Conservation (phyloP, 2,888 invertebrate species). For the Marronus borbonicus region DNA sequence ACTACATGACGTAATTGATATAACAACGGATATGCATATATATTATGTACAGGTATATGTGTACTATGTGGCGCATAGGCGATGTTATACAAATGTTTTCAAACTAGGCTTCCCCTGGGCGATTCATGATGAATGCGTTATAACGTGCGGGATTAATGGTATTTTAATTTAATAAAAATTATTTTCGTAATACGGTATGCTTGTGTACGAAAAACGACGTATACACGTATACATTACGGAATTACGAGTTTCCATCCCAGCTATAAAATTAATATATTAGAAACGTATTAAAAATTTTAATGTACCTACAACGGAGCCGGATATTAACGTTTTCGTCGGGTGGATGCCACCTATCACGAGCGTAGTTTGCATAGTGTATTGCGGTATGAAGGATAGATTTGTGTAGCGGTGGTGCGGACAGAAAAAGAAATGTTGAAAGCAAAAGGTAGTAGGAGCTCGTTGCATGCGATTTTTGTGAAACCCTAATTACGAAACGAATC, state of each 20-base stretch:
- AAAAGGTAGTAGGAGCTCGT: neutral
- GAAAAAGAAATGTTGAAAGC: conserved; percentile 7
- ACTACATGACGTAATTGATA: conserved; percentile 4
- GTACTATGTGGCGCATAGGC: neutral
- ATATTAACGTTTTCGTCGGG: conserved; percentile 32
- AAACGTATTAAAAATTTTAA: conserved; percentile 37
- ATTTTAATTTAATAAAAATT: conserved; percentile 41
- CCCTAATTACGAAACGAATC: conserved; percentile 25
- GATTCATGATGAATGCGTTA: conserved; percentile 15
- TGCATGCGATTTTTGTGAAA: conserved; percentile 14
- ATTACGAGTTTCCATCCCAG: conserved; percentile 17
- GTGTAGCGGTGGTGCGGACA: conserved; percentile 22
- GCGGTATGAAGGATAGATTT: conserved; percentile 13
- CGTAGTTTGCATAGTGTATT: conserved; percentile 19
- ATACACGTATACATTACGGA: conserved; percentile 11
- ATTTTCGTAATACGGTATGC: conserved; percentile 15
- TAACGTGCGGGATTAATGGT: conserved; percentile 32
- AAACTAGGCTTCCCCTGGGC: conserved; percentile 29
- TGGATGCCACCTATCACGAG: conserved; percentile 37
- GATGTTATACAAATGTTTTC: conserved; percentile 26
- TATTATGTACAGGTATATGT: neutral
- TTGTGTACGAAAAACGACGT: neutral
- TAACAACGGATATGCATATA: conserved; percentile 10
- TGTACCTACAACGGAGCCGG: conserved; percentile 42
- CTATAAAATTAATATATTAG: conserved; percentile 41